Conservation (phyloP, 2,888 invertebrate genomes). For the Aphrophora alni region DNA sequence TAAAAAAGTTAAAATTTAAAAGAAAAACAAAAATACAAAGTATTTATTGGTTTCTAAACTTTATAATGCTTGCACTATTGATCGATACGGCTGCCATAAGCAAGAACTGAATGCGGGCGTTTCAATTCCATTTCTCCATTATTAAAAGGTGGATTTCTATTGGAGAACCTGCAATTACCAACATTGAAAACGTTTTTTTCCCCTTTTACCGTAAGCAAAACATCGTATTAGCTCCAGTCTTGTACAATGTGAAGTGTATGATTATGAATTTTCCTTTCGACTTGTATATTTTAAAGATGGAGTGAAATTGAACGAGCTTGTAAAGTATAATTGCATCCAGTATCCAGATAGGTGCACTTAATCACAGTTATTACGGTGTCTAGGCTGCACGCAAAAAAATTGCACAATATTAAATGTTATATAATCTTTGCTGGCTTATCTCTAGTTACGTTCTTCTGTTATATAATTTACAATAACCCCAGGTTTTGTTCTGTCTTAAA, state of each 20-base stretch:
- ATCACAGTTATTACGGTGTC: neutral
- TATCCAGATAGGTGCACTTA: neutral
- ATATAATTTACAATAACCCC: neutral
- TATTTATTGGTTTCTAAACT: no score
- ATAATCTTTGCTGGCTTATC: neutral
- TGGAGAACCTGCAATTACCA: neutral
- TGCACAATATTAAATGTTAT: conserved; percentile 9
- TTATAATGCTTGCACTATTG: neutral
- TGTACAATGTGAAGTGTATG: neutral
- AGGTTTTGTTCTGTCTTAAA: neutral
- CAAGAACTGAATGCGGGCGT: neutral
- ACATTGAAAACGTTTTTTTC: neutral
- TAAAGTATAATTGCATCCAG: neutral
- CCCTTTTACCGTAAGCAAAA: neutral
- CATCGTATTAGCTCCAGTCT: neutral
- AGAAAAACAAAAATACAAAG: no score
- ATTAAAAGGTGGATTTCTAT: conserved; percentile 2
- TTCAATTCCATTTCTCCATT: neutral
- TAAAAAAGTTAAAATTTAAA: neutral
- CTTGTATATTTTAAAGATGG: conserved; percentile 6
- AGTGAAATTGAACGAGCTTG: neutral
- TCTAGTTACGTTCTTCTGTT: no score
- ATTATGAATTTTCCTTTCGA: conserved; percentile 2
- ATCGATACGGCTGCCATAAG: neutral
- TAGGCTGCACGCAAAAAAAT: conserved; percentile 1